These are phyloP conservation scores for Psilopogon haemacephalus DNA, from an alignment of 2,113 vertebrate genomes.

Conservation along the genomic window DNA sequence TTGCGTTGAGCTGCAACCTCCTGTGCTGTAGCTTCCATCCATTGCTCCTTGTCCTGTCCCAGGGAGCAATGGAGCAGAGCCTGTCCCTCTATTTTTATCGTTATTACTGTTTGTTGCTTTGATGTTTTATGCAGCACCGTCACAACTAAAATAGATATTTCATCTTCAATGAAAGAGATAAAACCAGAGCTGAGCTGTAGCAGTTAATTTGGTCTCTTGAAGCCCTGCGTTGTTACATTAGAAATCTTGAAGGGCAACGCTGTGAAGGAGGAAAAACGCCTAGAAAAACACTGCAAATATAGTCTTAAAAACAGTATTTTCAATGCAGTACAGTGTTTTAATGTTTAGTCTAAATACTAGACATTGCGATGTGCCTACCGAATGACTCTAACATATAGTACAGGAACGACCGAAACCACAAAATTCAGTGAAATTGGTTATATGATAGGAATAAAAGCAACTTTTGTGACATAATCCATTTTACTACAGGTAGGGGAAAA, in stretches of 20 bases:
- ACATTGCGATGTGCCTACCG: neutral
- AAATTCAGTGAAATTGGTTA: neutral
- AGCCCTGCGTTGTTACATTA: neutral
- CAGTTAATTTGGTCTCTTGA: neutral
- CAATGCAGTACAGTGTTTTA: too few species aligned
- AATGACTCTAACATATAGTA: neutral
- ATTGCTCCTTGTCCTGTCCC: too few species aligned
- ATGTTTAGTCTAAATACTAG: too few species aligned
- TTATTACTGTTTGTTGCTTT: neutral
- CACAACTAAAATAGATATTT: neutral
- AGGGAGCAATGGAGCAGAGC: too few species aligned
- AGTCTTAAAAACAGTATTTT: neutral
- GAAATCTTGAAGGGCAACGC: neutral
- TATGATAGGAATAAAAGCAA: neutral
- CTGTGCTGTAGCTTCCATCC: too few species aligned
- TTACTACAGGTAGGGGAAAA: constrained; percentile 19
- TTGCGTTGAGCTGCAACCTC: too few species aligned
- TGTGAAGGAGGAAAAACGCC: neutral
- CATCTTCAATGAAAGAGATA: neutral
- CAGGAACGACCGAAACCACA: neutral
- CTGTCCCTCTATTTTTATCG: neutral
- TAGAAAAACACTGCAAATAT: neutral
- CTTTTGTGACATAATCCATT: constrained; percentile 37
- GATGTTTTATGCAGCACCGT: neutral
- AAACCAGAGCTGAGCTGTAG: neutral